Conservation (phyloP, 2,797 vertebrate genomes). For the Hirundo rustica region DNA sequence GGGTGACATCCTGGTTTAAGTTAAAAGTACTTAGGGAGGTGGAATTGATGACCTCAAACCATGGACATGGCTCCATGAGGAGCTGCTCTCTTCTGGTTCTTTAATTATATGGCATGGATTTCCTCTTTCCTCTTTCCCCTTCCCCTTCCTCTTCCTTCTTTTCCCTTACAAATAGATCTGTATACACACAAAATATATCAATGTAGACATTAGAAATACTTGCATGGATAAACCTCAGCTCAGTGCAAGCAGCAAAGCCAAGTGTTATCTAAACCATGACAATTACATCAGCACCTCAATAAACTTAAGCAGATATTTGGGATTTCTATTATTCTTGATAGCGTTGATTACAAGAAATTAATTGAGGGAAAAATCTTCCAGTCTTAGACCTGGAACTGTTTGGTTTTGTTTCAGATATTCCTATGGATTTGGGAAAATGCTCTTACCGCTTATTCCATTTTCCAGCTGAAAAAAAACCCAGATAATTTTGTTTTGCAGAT, state of each 20-base stretch:
- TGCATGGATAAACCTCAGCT: neutral
- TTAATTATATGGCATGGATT: neutral
- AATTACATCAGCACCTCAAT: neutral
- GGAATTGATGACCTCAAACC: neutral
- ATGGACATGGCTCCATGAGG: neutral
- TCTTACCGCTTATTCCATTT: neutral
- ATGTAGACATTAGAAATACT: neutral
- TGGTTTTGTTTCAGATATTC: neutral
- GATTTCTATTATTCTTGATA: neutral
- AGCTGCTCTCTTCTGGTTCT: neutral
- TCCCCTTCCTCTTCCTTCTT: accelerated
- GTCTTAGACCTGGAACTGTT: neutral
- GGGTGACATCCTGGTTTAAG: neutral
- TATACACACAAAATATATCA: accelerated
- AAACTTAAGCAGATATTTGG: neutral
- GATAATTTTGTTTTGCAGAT: neutral
- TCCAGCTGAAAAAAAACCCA: neutral
- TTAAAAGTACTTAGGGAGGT: neutral
- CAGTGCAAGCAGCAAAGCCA: neutral
- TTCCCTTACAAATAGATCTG: neutral
- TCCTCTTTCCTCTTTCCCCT: neutral
- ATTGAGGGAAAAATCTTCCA: neutral
- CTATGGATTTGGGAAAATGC: neutral
- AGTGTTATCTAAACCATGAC: neutral
- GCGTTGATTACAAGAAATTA: neutral